Evolutionary conservation across 1,140 invertebrate genomes (phyloP).

Genomic region (Caenorhabditis tropicalis): DNA sequence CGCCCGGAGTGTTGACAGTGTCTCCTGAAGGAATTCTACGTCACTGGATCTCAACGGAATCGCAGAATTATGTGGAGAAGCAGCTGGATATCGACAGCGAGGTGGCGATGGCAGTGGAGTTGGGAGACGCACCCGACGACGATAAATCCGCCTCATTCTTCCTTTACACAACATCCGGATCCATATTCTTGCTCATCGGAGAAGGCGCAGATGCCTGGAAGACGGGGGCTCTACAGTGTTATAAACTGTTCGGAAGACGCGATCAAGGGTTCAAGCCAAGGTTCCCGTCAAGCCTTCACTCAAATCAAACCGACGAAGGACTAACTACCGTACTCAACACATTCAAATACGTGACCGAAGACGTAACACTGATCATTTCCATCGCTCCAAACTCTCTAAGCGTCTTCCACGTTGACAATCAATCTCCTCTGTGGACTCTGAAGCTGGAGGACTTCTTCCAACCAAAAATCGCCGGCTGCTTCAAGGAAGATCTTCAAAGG

Average conservation of each 20-base stretch:
- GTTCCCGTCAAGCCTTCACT: neutral
- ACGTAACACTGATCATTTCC: too few species aligned
- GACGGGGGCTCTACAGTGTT: neutral
- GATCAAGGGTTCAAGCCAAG: neutral
- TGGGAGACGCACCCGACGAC: neutral
- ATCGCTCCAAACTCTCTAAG: too few species aligned
- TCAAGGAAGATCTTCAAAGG: neutral
- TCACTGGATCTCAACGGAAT: neutral
- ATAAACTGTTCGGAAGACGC: slow-evolving; percentile 1
- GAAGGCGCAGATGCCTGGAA: neutral
- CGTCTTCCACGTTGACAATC: too few species aligned
- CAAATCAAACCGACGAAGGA: neutral
- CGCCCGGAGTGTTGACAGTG: neutral
- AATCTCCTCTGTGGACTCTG: neutral
- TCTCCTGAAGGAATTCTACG: slow-evolving; percentile 27
- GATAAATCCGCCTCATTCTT: neutral
- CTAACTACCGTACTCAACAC: neutral
- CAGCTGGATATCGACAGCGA: slow-evolving; percentile 4
- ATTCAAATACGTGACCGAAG: neutral
- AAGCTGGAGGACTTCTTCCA: neutral
- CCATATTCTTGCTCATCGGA: neutral
- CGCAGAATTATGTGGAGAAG: neutral
- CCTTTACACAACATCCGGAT: neutral
- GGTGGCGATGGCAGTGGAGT: neutral
- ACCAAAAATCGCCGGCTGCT: neutral